Base-by-base conservation (phyloP, 2,113 vertebrate species). In the Phrynosoma platyrhinos region DNA sequence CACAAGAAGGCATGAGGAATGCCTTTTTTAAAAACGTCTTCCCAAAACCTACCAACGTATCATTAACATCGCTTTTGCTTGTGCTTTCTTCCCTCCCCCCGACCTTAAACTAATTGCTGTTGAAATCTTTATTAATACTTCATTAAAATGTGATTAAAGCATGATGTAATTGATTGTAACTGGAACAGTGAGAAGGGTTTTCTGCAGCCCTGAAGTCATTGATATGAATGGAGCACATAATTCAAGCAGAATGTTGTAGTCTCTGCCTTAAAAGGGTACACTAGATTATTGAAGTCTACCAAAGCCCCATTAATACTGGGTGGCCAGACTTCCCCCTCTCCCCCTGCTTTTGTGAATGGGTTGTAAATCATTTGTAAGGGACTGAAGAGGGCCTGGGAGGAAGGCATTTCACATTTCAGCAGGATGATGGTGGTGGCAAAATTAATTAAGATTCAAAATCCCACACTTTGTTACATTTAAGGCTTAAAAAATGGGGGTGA, bases 101-200 rank as follows among this genome's bases (percentile, higher is more conserved):
- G 62, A 86, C 84, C 92, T 91, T 89, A 87, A 88, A 91, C 91
- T 95, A 91, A 92, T 93, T 92, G 72, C 92, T 93, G 86, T 92
- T 93, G 94, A 96, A 96, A 94, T 95, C 93, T 96, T 94, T 90
- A 92, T 94, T 95, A 96, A 95, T 96, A 95, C 94, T 94, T 96
- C 91, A 94, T 95, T 94, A 94, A 93, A 91, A 94, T 94, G 91
- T 91, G 95, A 95, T 94, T 94, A 95, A 96, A 95, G 90, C 88
- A 92, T 92, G 92, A 91, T 91, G 86, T 94, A 94, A 95, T 93
- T 92, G 93, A 95, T 93, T 94, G 93, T 93, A 95, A 94, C 92
- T 94, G 88, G 94, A 94, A 94, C 91, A 89, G 95, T 96, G 95
- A 94, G 90, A 87, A 91, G 93, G 83, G 79, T 95, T 96, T 71